These are phyloP conservation scores for Thalpophila matura DNA, from an alignment of 2,888 invertebrate species.

Conservation along the genomic window DNA sequence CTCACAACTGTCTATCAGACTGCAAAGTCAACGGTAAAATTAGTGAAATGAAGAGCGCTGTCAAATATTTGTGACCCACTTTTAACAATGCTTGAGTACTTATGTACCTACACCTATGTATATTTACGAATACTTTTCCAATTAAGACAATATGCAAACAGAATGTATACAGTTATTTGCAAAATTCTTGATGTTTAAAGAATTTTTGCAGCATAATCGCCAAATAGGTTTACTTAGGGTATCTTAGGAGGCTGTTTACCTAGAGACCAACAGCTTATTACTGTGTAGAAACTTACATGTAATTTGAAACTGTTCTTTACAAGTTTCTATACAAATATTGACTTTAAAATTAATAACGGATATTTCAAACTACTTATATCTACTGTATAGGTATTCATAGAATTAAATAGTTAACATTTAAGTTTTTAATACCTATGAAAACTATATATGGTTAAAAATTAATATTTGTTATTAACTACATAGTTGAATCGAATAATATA, in stretches of 20 bases:
- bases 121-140: constrained; percentile 52
- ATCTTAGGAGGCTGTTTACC: constrained; percentile 29
- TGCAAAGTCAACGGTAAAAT: constrained; percentile 62
- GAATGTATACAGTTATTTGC: constrained; percentile 29
- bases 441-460: too few relatives aligned
- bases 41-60: constrained; percentile 57
- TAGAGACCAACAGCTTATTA: constrained; percentile 18
- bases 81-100: constrained; percentile 51
- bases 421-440: too few relatives aligned
- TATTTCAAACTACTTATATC: neutral
- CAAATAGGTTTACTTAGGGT: constrained; percentile 29
- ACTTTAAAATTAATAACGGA: constrained; percentile 3
- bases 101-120: constrained; percentile 38
- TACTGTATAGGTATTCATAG: too few relatives aligned
- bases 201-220: constrained; percentile 21
- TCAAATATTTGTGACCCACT: constrained; percentile 64
- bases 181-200: constrained; percentile 16
- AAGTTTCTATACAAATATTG: constrained; percentile 12
- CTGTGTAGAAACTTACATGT: constrained; percentile 32
- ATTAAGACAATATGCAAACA: constrained; percentile 52
- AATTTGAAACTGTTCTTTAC: constrained; percentile 30
- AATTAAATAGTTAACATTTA: too few relatives aligned
- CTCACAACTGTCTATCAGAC: constrained; percentile 16
- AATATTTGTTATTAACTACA: too few relatives aligned
- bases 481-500: too few relatives aligned